These are phyloP conservation scores for Heliconius charithonia DNA, from an alignment of 2,888 invertebrate species.

Conservation along the genomic window DNA sequence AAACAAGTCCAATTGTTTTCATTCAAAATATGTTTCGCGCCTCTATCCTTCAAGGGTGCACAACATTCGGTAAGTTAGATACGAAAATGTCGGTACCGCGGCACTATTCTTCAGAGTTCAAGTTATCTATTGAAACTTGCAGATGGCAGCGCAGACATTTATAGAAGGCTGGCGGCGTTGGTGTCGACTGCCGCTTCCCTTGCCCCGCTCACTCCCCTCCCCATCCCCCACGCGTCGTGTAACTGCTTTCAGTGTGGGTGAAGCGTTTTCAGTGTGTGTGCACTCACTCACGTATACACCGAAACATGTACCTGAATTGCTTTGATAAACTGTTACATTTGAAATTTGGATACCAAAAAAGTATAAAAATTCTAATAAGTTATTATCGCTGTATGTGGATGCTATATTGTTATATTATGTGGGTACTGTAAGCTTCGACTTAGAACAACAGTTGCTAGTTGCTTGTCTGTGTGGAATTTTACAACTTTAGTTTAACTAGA, in stretches of 20 bases:
- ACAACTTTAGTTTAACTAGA: neutral
- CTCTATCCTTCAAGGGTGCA: conserved; percentile 63
- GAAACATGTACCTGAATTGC: conserved; percentile 49
- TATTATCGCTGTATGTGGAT: neutral
- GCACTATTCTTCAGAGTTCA: conserved; percentile 74
- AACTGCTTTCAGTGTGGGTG: conserved; percentile 48
- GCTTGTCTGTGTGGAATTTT: neutral
- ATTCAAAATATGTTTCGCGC: conserved; percentile 65
- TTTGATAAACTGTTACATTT: conserved; percentile 32
- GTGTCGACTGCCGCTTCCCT: conserved; percentile 57
- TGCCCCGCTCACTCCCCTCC: conserved; percentile 44
- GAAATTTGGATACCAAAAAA: conserved; percentile 5
- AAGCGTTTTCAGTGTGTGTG: conserved; percentile 52
- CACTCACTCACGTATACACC: conserved; percentile 52
- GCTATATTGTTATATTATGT: neutral
- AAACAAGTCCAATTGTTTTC: conserved; percentile 51
- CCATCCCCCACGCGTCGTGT: conserved; percentile 51
- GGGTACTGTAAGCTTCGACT: neutral
- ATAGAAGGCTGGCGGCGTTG: conserved; percentile 70
- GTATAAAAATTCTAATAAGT: neutral
- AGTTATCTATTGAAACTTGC: conserved; percentile 83
- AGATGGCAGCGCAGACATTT: conserved; percentile 82
- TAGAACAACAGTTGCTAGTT: neutral
- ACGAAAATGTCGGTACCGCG: conserved; percentile 75
- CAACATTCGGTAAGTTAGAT: conserved; percentile 68